Base-by-base conservation (phyloP, 2,888 invertebrate species). In the Argyresthia albistria region DNA sequence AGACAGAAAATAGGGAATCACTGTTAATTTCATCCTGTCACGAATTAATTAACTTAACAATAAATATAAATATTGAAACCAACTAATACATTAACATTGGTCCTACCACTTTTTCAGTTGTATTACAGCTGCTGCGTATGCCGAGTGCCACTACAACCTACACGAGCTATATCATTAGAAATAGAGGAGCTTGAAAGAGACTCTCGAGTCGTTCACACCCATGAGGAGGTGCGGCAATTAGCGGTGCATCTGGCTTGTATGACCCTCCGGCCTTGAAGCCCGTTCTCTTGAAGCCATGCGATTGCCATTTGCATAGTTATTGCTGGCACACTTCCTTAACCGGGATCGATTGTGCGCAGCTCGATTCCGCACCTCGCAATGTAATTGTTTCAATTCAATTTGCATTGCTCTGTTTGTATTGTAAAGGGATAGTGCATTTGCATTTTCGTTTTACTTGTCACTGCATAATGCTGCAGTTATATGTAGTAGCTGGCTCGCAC, bases 171-270 rank as follows among this genome's bases (percentile, higher is more conserved):
- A 52, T 3, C 10, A 39, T 39, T 39, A 39, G 39, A 11, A 39
- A 39, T 8, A 11, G n/a, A 4, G 39, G 39, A 11, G 10, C 10
- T n/a, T n/a, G 8, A 10, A 39, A 39, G 11, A 39, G 10, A 11
- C 39, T 39, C 3, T 25, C 25, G 6, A 25, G 6, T 25, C 2
- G 25, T 2, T 25, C 25, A 25, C 25, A 70, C 67, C 67, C 61
- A n/a, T 58, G 61, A 69, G 71, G 75, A 80, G 75, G 74, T 67
- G 72, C 74, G 75, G 81, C 77, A 83, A 86, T 83, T 82, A 83
- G 77, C 76, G 71, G 76, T 76, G 67, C 79, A 80, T 78, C 78
- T 82, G 83, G 78, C 76, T 80, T 82, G 76, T 75, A 72, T 77
- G 76, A 78, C 74, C 80, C 76, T 64, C 68, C 76, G 79, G 76